Evolutionary conservation across 2,113 vertebrate genomes (phyloP).

Genomic region (Myotis davidii): DNA sequence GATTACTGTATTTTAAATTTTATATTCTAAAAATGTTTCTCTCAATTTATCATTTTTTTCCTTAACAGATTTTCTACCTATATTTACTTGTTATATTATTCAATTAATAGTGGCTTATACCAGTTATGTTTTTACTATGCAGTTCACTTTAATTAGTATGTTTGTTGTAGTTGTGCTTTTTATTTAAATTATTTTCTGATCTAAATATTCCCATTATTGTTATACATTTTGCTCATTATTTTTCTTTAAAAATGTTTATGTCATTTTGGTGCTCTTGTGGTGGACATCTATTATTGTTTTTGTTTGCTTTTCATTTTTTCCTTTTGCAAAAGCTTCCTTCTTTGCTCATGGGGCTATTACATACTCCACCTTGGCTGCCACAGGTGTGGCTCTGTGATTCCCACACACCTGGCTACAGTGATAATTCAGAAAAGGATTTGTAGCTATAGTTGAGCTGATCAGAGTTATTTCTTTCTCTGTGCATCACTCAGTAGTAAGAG

Average conservation of each 20-base stretch:
- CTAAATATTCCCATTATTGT: not conserved
- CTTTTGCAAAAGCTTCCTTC: not conserved
- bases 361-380: not conserved
- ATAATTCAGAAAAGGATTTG: not conserved
- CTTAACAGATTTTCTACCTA: not conserved
- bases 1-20: not conserved
- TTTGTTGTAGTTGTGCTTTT: not conserved
- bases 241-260: not conserved
- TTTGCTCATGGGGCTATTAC: not conserved
- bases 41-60: not conserved
- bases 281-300: not conserved
- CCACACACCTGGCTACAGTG: not conserved
- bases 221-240: not conserved
- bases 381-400: not conserved
- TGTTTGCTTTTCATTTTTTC: not conserved
- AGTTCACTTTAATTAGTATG: not conserved
- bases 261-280: not conserved
- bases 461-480: not conserved
- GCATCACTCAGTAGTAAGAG: not conserved
- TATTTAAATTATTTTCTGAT: not conserved
- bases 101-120: not conserved
- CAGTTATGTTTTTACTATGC: not conserved
- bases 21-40: not conserved
- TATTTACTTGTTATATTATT: not conserved
- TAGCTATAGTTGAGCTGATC: rapidly evolving